Evolutionary conservation across 2,797 vertebrate genomes (phyloP).

Genomic region (Catamblyrhynchus diadema): DNA sequence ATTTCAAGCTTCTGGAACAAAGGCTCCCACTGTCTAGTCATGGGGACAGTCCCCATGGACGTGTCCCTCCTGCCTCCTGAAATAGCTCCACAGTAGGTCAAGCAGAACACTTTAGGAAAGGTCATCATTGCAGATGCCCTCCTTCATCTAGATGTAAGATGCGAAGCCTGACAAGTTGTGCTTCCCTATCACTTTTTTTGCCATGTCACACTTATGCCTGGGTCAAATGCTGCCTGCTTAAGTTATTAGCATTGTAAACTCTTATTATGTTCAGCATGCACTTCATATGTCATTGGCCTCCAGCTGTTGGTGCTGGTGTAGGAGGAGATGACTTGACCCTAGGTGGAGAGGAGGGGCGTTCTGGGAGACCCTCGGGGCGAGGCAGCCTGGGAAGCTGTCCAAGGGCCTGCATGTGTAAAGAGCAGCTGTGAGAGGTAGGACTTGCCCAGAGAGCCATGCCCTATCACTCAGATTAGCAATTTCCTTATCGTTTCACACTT

Average conservation of each 20-base stretch:
- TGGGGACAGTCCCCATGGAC: neutral
- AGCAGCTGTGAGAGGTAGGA: slow-evolving; percentile 10
- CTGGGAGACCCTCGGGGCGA: neutral
- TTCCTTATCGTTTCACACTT: slow-evolving; percentile 21
- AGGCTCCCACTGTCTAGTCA: neutral
- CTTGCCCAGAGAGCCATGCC: neutral
- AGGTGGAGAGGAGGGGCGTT: neutral
- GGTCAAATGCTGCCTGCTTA: slow-evolving; percentile 43
- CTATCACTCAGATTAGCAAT: neutral
- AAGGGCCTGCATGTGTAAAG: slow-evolving; percentile 10
- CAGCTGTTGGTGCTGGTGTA: slow-evolving; percentile 6
- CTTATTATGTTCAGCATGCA: slow-evolving; percentile 14
- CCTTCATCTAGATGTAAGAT: neutral
- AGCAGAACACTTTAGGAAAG: neutral
- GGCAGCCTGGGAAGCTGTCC: slow-evolving; percentile 38
- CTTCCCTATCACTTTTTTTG: slow-evolving; percentile 5
- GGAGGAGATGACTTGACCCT: neutral
- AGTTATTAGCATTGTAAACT: slow-evolving; percentile 60
- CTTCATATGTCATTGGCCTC: slow-evolving; percentile 54
- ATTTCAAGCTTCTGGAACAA: neutral
- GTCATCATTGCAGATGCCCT: slow-evolving; percentile 3
- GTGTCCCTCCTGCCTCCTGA: neutral
- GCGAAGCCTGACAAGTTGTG: neutral
- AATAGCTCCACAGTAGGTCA: neutral
- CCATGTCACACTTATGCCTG: neutral